Evolutionary conservation across 2,888 invertebrate genomes (phyloP).

Genomic region (Myopa testacea): DNA sequence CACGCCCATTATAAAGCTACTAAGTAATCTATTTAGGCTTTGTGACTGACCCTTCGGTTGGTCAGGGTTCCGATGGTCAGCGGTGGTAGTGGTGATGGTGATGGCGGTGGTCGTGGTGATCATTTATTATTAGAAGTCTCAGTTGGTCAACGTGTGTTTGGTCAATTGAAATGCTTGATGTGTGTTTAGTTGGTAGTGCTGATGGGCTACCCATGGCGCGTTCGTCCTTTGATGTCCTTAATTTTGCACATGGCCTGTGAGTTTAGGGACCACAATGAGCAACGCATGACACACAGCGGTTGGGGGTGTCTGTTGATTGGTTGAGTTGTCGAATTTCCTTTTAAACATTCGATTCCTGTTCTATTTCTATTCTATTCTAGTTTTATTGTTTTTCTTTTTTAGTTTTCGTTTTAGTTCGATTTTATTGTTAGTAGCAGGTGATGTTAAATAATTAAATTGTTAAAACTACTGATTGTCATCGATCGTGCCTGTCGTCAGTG

Average conservation of each 20-base stretch:
- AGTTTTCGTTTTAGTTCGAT: not conserved
- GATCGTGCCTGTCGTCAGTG: slow-evolving; percentile 8
- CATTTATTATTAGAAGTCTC: slow-evolving; percentile 34
- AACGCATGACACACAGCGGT: slow-evolving; percentile 27
- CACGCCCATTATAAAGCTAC: too few relatives aligned
- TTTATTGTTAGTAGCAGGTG: slow-evolving; percentile 44
- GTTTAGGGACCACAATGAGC: slow-evolving; percentile 44
- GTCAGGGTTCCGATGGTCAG: not conserved
- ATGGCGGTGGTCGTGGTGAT: slow-evolving; percentile 11
- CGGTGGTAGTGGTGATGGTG: not conserved
- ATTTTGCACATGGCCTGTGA: slow-evolving; percentile 43
- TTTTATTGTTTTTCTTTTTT: too few relatives aligned
- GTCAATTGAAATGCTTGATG: too few relatives aligned
- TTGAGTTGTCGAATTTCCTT: slow-evolving; percentile 23
- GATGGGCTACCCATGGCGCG: slow-evolving; percentile 18
- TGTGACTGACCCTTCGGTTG: not conserved
- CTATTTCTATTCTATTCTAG: too few relatives aligned
- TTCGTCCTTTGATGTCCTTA: slow-evolving; percentile 31
- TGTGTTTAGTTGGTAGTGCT: not conserved
- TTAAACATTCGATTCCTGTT: not conserved
- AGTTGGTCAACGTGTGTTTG: not conserved
- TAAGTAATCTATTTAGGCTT: too few relatives aligned
- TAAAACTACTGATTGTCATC: slow-evolving; percentile 37
- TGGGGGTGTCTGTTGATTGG: slow-evolving; percentile 12
- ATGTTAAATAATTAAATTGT: slow-evolving; percentile 39